These are phyloP conservation scores for Clinocottus analis DNA, from an alignment of 2,113 vertebrate genomes.

Conservation along the genomic window DNA sequence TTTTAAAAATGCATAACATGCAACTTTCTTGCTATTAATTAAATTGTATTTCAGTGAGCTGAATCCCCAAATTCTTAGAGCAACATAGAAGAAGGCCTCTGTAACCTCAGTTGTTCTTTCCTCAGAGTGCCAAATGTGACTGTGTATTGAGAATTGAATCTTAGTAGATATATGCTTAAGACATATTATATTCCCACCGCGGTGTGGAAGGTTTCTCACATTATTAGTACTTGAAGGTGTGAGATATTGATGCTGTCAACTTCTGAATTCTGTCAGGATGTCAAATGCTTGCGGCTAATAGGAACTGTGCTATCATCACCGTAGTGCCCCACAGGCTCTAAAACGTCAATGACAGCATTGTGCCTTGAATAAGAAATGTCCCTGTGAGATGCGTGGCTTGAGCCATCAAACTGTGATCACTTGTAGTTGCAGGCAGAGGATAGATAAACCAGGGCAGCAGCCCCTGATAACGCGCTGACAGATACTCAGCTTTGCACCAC, in stretches of 20 bases:
- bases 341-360: slow-evolving; percentile 68
- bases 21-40: not conserved
- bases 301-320: slow-evolving; percentile 59
- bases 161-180: not conserved
- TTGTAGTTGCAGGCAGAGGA: slow-evolving; percentile 68
- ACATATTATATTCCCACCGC: not conserved
- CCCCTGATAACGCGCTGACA: slow-evolving; percentile 69
- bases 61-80: not conserved
- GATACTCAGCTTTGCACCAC: slow-evolving; percentile 51
- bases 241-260: slow-evolving; percentile 50
- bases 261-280: slow-evolving; percentile 62
- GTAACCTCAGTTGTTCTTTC: not conserved
- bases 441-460: slow-evolving; percentile 62
- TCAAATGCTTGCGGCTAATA: slow-evolving; percentile 64
- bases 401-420: slow-evolving; percentile 80
- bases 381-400: slow-evolving; percentile 56
- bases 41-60: too few relatives aligned
- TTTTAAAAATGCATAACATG: not conserved
- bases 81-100: too few relatives aligned
- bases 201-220: not conserved
- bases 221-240: slow-evolving; percentile 50
- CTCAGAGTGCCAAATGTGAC: slow-evolving; percentile 12
- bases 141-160: slow-evolving; percentile 4
- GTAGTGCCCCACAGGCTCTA: slow-evolving; percentile 36
- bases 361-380: slow-evolving; percentile 80